phyloP scores from a whole-genome alignment of 2,888 invertebrate genomes.

The Micoletzkya japonica region DNA sequence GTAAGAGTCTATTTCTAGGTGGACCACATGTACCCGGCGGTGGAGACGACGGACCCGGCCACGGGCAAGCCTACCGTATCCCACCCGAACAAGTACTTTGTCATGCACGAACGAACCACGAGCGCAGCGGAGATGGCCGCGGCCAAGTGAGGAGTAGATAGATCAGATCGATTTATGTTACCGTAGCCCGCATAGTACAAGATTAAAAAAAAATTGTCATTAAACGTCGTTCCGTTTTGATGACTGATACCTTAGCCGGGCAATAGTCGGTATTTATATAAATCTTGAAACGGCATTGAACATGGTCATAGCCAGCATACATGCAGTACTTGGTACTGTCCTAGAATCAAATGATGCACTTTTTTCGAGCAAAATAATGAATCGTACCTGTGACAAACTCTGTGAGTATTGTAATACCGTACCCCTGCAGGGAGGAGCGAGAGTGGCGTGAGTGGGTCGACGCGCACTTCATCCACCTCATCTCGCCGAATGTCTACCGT shows the following conservation, averaged over 20 bases:
- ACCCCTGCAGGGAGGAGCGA: constrained; percentile 77
- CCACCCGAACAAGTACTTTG: constrained; percentile 57
- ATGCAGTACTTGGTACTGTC: no score
- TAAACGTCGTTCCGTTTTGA: no score
- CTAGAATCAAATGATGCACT: neutral
- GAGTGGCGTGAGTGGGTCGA: constrained; percentile 97
- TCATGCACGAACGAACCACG: constrained; percentile 53
- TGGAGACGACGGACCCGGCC: constrained; percentile 71
- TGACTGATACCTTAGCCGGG: no score
- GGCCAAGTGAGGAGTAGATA: constrained; percentile 33
- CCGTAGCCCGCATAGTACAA: no score
- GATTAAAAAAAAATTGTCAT: no score
- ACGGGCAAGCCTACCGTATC: constrained; percentile 38
- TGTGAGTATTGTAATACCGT: no score
- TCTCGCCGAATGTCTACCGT: constrained; percentile 95
- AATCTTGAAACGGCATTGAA: no score
- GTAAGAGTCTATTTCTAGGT: constrained; percentile 5
- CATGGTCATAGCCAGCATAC: no score
- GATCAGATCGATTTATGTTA: no score
- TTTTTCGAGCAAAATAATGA: no score
- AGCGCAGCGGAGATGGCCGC: constrained; percentile 39
- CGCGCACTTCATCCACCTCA: constrained; percentile 82
- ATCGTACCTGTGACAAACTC: no score
- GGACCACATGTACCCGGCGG: constrained; percentile 72
- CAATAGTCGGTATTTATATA: neutral